These are phyloP conservation scores for Catostomus latipinnis DNA, from an alignment of 2,797 vertebrate genomes.

Conservation along the genomic window DNA sequence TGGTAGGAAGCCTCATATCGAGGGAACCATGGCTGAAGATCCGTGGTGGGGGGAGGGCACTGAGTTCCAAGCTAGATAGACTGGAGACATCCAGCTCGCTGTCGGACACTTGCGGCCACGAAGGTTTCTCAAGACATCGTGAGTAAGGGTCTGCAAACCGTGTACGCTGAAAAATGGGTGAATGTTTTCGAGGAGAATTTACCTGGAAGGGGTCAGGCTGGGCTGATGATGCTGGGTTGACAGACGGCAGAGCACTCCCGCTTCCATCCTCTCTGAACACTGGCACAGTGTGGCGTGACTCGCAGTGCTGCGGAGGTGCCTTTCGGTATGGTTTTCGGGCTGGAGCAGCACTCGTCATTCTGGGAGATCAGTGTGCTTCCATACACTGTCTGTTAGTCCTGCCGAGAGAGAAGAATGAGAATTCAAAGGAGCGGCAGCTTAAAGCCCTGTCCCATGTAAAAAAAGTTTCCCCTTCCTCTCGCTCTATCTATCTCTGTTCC, in stretches of 20 bases:
- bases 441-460: conserved; percentile 48
- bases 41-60: conserved; percentile 53
- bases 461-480: no score
- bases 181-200: conserved; percentile 67
- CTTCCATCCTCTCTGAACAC: conserved; percentile 78
- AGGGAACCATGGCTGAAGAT: conserved; percentile 57
- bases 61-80: conserved; percentile 73
- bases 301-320: conserved; percentile 94
- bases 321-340: conserved; percentile 95
- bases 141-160: conserved; percentile 68
- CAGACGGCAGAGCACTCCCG: conserved; percentile 63
- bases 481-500: not conserved
- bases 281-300: conserved; percentile 81
- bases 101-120: conserved; percentile 78
- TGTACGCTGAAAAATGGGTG: conserved; percentile 64
- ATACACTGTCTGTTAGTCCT: conserved; percentile 64
- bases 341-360: conserved; percentile 86
- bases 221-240: conserved; percentile 48
- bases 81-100: conserved; percentile 80
- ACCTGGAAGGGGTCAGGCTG: conserved; percentile 81
- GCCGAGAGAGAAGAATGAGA: conserved; percentile 59
- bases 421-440: conserved; percentile 14
- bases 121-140: conserved; percentile 59
- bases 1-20: not conserved
- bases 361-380: conserved; percentile 61